Evolutionary conservation across 2,888 invertebrate species (phyloP), one percentile per base, ranked within the genome.

Genomic region (Drosophila mettleri): DNA sequence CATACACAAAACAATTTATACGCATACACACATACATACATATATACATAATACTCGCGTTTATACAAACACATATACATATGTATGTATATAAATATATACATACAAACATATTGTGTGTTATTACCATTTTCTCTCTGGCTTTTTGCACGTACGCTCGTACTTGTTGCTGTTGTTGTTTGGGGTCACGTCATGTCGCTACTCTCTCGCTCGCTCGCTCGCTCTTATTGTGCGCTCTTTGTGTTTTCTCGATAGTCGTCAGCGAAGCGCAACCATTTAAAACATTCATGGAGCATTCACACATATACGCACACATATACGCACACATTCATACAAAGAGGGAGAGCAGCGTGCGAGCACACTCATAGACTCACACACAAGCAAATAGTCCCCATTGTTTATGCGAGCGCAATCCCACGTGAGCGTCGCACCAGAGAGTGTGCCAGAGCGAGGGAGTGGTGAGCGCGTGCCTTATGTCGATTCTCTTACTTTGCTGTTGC

Each of bases 101-200:
- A 34, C 4, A 48, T 20, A 2, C 1, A 24, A 14, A 20, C 12
- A 2, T 38, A 38, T 27, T 49, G 22, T 54, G 1, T 63, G 62
- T 49, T 72, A 71, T 76, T 79, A 65, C 59, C 62, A 75, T 73
- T 68, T 67, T 84, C 74, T 85, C 53, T 65, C 74, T 76, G 59
- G 53, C 52, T 51, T 86, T 86, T 86, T 80, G 84, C 86, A 84
- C 84, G 84, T 84, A 82, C 84, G 81, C 74, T 86, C 70, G 74
- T 69, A 83, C 83, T 83, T 83, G 87, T 86, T 83, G 83, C 83
- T 84, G 82, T 82, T 82, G 86, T 83, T 82, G 81, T 80, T 84
- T 84, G 85, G 72, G 86, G 86, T 83, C 84, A 84, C 78, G 87
- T 86, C 82, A 84, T 78, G 63, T 67, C 51, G 58, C 31, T 55